Base-by-base conservation (phyloP, 1,140 invertebrate species). In the Asobara japonica region DNA sequence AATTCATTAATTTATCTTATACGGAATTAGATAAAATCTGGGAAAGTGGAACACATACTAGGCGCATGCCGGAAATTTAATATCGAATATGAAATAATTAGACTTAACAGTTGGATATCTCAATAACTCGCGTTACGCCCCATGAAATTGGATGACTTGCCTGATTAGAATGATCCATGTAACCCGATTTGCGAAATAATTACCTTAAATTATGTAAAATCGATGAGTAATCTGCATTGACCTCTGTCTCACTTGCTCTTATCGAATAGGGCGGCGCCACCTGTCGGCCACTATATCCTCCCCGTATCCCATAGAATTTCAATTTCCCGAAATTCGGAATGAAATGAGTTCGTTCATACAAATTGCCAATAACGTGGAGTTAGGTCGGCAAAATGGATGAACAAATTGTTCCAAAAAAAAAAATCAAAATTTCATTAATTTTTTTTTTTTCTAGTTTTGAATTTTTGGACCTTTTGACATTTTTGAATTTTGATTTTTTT, bases 391-490 rank as follows among this genome's bases (percentile, higher is more conserved):
- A 16, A 13, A 3, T 45, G 41, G 6, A n/a, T n/a, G 8, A 45
- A 27, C 25, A 6, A 45, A 45, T 45, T 11, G 18, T 13, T 45
- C n/a, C 18, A 6, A 45, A n/a, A 2, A 16, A 3, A 41, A 5
- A 13, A 5, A 45, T 2, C n/a, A 5, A 4, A 11, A 2, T 45
- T 45, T 16, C 41, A 45, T 45, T 1, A 45, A 18, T 45, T 45
- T 2, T 33, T 33, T 33, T 11, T 88, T 88, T 45, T 45, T 45
- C n/a, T 1, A n/a, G 3, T 45, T n/a, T n/a, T n/a, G n/a, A n/a
- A n/a, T n/a, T n/a, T n/a, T n/a, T n/a, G n/a, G n/a, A n/a, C n/a
- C n/a, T n/a, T n/a, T n/a, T n/a, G n/a, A n/a, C n/a, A n/a, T n/a
- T n/a, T n/a, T n/a, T n/a, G n/a, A n/a, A n/a, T n/a, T n/a, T n/a